Base-by-base conservation (phyloP, 2,113 vertebrate genomes). In the Tychaedon coryphoeus region DNA sequence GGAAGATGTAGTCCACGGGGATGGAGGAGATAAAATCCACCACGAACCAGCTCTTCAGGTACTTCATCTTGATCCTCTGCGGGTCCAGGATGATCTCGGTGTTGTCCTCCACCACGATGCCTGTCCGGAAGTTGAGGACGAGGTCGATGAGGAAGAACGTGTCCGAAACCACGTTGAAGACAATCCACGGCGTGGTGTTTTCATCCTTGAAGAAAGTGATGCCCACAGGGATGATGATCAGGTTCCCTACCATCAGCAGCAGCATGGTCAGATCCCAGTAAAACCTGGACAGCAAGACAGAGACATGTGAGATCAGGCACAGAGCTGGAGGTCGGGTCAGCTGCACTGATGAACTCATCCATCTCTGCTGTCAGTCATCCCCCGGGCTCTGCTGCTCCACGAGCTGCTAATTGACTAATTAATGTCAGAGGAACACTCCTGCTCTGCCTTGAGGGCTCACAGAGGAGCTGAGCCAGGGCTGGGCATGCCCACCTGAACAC, bases 131-230 rank as follows among this genome's bases (percentile, higher is more conserved):
- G 98, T 99, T 99, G 92, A 99, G 99, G 94, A 99, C 99, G 86
- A 99, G 97, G 97, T 99, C 99, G 95, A 99, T 98, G 97, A 99
- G 99, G 97, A 99, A 99, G 98, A 99, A 99, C 0, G 99, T 99
- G 97, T 99, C 99, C 0, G 99, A 99, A 80, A 99, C 99, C 80
- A 99, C 99, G 13, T 99, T 99, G 98, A 99, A 99, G 95, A 99
- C 98, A 48, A 99, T 99, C 99, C 99, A 99, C 1, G 99, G 99
- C 0, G 99, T 99, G 15, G 99, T 99, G 97, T 99, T 99, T 95
- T 99, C 99, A 7, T 99, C 99, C 95, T 99, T 99, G 98, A 99
- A 99, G 98, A 99, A 99, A 19, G 99, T 99, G 98, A 99, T 99
- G 97, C 99, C 99, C 95, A 99, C 99, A 0, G 99, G 99, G 88